Conservation (phyloP, 2,797 vertebrate genomes). For the Ammospiza maritima region DNA sequence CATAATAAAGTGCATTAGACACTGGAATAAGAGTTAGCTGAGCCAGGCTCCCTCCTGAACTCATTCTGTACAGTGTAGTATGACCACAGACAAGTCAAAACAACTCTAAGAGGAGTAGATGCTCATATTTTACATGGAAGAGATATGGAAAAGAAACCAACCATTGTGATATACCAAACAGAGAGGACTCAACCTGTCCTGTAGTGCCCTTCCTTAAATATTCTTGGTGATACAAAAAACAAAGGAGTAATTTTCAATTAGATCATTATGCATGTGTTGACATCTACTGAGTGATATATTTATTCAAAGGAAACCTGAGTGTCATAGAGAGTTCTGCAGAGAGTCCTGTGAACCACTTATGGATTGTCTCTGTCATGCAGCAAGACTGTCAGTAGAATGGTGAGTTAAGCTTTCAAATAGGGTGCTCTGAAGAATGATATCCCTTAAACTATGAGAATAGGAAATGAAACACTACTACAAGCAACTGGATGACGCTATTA, state of each 20-base stretch:
- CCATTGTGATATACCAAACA: background rate
- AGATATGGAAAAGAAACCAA: background rate
- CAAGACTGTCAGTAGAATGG: background rate
- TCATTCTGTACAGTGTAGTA: background rate
- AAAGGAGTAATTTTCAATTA: background rate
- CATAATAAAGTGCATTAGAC: background rate
- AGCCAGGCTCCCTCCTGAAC: background rate
- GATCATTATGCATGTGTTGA: background rate
- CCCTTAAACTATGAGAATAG: background rate
- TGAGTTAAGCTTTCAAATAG: background rate
- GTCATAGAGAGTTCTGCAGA: background rate
- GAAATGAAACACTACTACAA: background rate
- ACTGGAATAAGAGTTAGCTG: background rate
- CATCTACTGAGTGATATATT: background rate
- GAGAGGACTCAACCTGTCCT: background rate
- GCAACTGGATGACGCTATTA: background rate
- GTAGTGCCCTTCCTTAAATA: background rate
- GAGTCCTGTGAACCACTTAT: background rate
- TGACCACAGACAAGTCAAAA: background rate
- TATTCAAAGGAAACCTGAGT: background rate
- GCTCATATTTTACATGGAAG: background rate
- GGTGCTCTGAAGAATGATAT: background rate
- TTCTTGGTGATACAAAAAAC: background rate
- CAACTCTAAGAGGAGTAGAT: background rate
- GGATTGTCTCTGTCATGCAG: background rate